Percentiles rank a stretch among this genome's conserved stretches.
Evolutionary conservation across 1,140 invertebrate species (phyloP).

Genomic region (Pseudomyrmex cubaensis): DNA sequence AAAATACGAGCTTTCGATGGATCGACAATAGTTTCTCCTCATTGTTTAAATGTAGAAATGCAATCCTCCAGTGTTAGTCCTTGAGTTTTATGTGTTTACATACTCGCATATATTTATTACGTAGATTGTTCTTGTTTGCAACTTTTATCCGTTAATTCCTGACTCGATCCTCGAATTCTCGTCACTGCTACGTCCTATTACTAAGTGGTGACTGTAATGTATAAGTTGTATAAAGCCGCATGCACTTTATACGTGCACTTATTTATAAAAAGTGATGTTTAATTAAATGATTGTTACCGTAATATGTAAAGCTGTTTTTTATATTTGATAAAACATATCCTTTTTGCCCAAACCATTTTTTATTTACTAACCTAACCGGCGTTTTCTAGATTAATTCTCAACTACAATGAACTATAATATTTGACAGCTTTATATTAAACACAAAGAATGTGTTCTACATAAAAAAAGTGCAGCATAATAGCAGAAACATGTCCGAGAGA

Average conservation of each 20-base stretch:
- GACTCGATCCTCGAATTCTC: constrained; percentile 70
- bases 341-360: background rate
- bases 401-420: background rate
- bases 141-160: constrained; percentile 28
- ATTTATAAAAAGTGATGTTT: constrained; percentile 82
- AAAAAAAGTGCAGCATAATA: too few relatives aligned
- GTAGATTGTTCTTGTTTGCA: background rate
- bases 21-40: constrained; percentile 57
- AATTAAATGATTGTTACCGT: constrained; percentile 83
- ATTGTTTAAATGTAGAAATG: background rate
- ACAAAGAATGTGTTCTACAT: too few relatives aligned
- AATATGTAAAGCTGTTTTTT: constrained; percentile 69
- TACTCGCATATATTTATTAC: constrained; percentile 3
- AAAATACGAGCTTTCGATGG: constrained; percentile 66
- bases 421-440: background rate
- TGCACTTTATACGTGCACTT: constrained; percentile 78
- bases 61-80: constrained; percentile 13
- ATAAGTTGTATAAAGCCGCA: constrained; percentile 75
- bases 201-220: constrained; percentile 54
- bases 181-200: constrained; percentile 30
- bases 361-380: background rate
- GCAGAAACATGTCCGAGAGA: background rate
- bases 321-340: constrained; percentile 47
- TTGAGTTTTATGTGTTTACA: background rate
- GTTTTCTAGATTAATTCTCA: background rate